phyloP scores from a whole-genome alignment of 2,797 vertebrate species.

The Megalops cyprinoides region DNA sequence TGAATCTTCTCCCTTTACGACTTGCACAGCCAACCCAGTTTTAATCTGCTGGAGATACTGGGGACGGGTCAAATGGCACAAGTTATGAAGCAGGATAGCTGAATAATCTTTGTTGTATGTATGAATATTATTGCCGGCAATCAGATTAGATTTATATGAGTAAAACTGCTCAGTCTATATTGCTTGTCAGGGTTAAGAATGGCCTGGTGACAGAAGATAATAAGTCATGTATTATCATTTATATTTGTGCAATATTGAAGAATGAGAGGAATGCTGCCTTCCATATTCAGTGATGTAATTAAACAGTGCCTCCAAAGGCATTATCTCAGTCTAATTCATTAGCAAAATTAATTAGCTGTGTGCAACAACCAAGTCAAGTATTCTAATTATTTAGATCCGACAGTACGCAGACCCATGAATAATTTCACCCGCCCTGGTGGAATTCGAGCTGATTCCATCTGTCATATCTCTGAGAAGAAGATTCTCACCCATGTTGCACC shows the following conservation, averaged over 20 bases:
- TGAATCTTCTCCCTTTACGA: slow-evolving; percentile 47
- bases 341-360: slow-evolving; percentile 42
- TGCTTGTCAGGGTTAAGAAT: slow-evolving; percentile 38
- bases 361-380: slow-evolving; percentile 23
- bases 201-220: slow-evolving; percentile 16
- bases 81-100: slow-evolving; percentile 54
- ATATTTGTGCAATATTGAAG: slow-evolving; percentile 47
- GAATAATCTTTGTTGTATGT: slow-evolving; percentile 19
- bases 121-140: slow-evolving; percentile 39
- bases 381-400: slow-evolving; percentile 22
- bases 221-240: slow-evolving; percentile 45
- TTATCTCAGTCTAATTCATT: slow-evolving; percentile 41
- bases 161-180: slow-evolving; percentile 45
- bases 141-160: slow-evolving; percentile 52
- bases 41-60: slow-evolving; percentile 48
- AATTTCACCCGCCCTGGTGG: neutral
- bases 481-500: neutral
- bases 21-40: slow-evolving; percentile 35
- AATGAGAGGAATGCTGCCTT: neutral
- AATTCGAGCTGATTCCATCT: neutral
- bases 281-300: slow-evolving; percentile 35
- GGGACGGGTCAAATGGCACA: slow-evolving; percentile 38
- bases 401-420: slow-evolving; percentile 24
- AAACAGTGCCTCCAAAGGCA: slow-evolving; percentile 18
- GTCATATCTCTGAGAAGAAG: neutral